Conservation (phyloP, 2,797 vertebrate species). For the Acestrorhynchus altus region DNA sequence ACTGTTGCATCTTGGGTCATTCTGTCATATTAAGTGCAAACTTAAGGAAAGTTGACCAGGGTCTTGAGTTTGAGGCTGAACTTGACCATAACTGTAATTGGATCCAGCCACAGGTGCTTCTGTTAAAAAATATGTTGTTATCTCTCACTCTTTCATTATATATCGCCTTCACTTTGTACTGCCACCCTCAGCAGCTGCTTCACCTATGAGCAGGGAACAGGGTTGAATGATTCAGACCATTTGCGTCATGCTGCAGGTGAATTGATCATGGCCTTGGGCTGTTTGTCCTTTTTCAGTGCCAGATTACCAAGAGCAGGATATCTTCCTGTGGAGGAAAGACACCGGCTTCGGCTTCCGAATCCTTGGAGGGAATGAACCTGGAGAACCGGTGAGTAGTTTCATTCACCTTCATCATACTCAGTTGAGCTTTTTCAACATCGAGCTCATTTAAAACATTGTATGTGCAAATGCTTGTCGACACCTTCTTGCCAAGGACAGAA, state of each 20-base stretch:
- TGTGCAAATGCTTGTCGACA: too few relatives aligned
- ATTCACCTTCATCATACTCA: background rate
- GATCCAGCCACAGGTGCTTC: slow-evolving; percentile 29
- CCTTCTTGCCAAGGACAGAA: too few relatives aligned
- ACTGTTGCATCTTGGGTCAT: too few relatives aligned
- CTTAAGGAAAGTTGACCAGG: slow-evolving; percentile 15
- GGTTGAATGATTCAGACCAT: slow-evolving; percentile 37
- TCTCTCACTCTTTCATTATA: background rate
- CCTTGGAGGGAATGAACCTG: slow-evolving; percentile 97
- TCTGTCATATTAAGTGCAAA: slow-evolving; percentile 23
- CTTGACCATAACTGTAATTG: slow-evolving; percentile 32
- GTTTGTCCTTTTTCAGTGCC: slow-evolving; percentile 82
- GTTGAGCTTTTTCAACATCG: too few relatives aligned
- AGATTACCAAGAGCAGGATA: slow-evolving; percentile 98
- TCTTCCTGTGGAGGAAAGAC: slow-evolving; percentile 99
- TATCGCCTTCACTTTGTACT: slow-evolving; percentile 24
- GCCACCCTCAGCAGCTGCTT: slow-evolving; percentile 12
- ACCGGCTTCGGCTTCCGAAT: slow-evolving; percentile 99
- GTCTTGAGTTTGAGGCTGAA: slow-evolving; percentile 17
- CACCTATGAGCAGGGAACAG: slow-evolving; percentile 19
- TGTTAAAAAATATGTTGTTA: slow-evolving; percentile 26
- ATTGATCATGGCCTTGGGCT: slow-evolving; percentile 50
- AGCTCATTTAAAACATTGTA: too few relatives aligned
- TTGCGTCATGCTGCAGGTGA: slow-evolving; percentile 47
- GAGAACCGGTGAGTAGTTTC: slow-evolving; percentile 90